Percentiles rank a stretch among this genome's conserved stretches.
Evolutionary conservation across 2,888 invertebrate genomes (phyloP).

Genomic region (Mechanitis mazaeus): DNA sequence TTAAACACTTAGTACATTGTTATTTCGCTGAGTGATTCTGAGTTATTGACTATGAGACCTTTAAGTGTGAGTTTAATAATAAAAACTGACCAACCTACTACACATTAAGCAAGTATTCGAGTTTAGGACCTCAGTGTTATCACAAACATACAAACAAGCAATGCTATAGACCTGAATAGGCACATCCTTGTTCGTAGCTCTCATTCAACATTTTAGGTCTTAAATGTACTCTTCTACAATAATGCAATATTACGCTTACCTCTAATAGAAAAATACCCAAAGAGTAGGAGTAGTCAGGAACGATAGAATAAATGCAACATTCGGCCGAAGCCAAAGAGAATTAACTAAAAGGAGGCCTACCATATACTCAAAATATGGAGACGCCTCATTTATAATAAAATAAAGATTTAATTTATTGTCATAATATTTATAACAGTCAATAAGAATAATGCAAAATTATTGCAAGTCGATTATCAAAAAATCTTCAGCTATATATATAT

Average conservation of each 20-base stretch:
- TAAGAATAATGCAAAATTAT: conserved; percentile 14
- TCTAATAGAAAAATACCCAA: conserved; percentile 49
- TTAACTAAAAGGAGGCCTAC: conserved; percentile 20
- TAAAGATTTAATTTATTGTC: conserved; percentile 63
- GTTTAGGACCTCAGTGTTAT: conserved; percentile 28
- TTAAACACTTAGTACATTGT: conserved; percentile 31
- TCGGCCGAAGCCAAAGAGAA: conserved; percentile 16
- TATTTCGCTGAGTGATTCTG: conserved; percentile 22
- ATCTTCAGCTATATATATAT: conserved; percentile 35
- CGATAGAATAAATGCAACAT: conserved; percentile 41
- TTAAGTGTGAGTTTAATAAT: no score
- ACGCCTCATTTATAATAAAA: conserved; percentile 22
- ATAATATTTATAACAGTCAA: conserved; percentile 52
- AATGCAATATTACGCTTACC: conserved; percentile 55
- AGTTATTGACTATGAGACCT: no score
- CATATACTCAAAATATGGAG: conserved; percentile 14
- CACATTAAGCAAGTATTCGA: conserved; percentile 17
- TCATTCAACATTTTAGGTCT: no score
- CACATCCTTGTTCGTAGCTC: conserved; percentile 20
- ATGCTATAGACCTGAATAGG: conserved; percentile 16
- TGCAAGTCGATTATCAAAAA: conserved; percentile 11
- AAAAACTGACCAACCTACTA: neutral
- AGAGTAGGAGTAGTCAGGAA: conserved; percentile 50
- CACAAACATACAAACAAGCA: conserved; percentile 28
- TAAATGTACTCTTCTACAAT: neutral